A percentile compares a stretch with the other conserved stretches of the same genome.
These are phyloP conservation scores for Alectoris magna DNA, from an alignment of 2,797 vertebrate genomes.

Conservation along the genomic window DNA sequence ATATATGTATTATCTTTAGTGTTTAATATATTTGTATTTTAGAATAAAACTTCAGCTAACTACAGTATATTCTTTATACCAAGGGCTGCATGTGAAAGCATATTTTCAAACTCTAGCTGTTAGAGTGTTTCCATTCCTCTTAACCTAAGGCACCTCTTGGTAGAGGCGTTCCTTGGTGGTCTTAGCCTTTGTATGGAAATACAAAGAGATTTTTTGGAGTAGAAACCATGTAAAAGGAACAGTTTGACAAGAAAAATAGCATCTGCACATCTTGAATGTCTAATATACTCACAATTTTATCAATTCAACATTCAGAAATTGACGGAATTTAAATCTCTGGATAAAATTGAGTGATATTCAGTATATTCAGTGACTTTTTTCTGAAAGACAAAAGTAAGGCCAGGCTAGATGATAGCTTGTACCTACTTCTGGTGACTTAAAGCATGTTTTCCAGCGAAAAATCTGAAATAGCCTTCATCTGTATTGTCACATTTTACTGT, in stretches of 20 bases:
- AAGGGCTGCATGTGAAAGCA: neutral
- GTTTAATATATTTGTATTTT: neutral
- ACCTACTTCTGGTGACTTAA: neutral
- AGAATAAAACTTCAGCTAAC: neutral
- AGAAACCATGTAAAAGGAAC: neutral
- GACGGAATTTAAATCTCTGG: neutral
- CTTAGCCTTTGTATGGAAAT: neutral
- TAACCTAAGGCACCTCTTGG: neutral
- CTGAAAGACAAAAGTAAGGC: neutral
- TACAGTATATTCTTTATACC: neutral
- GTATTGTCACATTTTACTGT: neutral
- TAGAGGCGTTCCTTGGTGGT: neutral
- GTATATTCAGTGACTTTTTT: neutral
- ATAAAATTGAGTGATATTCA: neutral
- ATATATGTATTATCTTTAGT: neutral
- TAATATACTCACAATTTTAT: neutral
- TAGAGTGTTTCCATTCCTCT: neutral
- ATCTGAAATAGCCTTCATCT: neutral
- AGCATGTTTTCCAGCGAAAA: neutral
- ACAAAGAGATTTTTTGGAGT: neutral
- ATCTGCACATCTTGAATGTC: neutral
- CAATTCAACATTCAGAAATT: neutral
- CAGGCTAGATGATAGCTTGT: neutral
- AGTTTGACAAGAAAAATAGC: conserved; percentile 3
- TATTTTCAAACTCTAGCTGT: neutral